Percentiles rank a stretch among this genome's conserved stretches.
Evolutionary conservation across 2,888 invertebrate genomes (phyloP).

Genomic region (Arctia plantaginis): DNA sequence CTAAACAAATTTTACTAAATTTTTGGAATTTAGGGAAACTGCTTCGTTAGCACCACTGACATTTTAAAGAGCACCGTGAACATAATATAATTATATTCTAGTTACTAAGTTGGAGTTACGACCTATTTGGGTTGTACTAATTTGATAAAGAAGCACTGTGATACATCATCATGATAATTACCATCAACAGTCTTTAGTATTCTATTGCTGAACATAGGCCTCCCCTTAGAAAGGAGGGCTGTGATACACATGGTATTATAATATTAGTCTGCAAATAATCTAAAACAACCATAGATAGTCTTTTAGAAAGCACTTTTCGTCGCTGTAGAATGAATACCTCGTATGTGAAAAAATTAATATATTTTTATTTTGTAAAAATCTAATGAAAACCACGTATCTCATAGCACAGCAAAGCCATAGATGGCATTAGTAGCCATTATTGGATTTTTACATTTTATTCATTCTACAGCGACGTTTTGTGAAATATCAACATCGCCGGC

Average conservation of each 20-base stretch:
- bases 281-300: background rate
- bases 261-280: background rate
- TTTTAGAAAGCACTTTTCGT: too few species aligned
- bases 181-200: too few species aligned
- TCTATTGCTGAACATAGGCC: too few species aligned
- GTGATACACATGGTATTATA: background rate
- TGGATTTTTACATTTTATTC: too few species aligned
- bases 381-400: too few species aligned
- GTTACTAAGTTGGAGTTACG: background rate
- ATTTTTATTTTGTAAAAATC: too few species aligned
- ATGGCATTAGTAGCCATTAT: too few species aligned
- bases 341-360: too few species aligned
- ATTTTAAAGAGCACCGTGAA: background rate
- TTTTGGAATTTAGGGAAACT: background rate
- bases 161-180: too few species aligned
- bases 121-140: background rate
- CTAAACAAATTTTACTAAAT: background rate
- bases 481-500: background rate
- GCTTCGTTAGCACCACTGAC: background rate
- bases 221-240: too few species aligned
- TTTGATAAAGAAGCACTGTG: background rate
- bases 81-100: background rate
- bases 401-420: too few species aligned
- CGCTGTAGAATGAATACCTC: too few species aligned
- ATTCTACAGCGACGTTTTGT: background rate